Conservation (phyloP, 2,113 vertebrate genomes). For the Oryzias celebensis region DNA sequence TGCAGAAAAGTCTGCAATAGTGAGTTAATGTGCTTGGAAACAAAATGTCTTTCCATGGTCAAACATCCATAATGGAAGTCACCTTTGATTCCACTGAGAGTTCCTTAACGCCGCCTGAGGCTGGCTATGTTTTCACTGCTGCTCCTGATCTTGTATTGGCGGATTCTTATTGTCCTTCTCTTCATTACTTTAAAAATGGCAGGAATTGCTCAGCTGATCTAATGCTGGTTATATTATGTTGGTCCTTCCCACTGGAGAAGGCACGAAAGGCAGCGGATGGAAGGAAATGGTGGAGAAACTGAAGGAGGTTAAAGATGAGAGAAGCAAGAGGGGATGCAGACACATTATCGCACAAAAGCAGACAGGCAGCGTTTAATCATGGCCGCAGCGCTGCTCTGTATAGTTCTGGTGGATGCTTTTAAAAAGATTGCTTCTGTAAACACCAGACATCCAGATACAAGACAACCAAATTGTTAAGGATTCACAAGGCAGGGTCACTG, state of each 20-base stretch:
- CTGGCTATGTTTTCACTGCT: slow-evolving; percentile 39
- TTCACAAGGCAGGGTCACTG: slow-evolving; percentile 27
- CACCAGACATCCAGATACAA: slow-evolving; percentile 39
- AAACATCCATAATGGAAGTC: slow-evolving; percentile 65
- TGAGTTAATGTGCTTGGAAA: slow-evolving; percentile 11
- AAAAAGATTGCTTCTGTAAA: slow-evolving; percentile 49
- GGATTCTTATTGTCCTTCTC: slow-evolving; percentile 36
- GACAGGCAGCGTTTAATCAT: slow-evolving; percentile 48
- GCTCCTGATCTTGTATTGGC: slow-evolving; percentile 26
- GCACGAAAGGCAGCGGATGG: slow-evolving; percentile 1
- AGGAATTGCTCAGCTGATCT: slow-evolving; percentile 27
- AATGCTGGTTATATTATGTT: slow-evolving; percentile 17
- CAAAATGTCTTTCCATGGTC: slow-evolving; percentile 44
- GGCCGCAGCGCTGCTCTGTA: slow-evolving; percentile 16
- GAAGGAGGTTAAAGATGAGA: slow-evolving; percentile 22
- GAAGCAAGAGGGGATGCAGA: slow-evolving; percentile 6
- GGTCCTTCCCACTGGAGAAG: not conserved
- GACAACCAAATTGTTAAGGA: slow-evolving; percentile 20
- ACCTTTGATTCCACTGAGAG: slow-evolving; percentile 54
- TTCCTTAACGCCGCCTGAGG: slow-evolving; percentile 39
- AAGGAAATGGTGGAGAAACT: slow-evolving; percentile 3
- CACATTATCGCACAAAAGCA: slow-evolving; percentile 15
- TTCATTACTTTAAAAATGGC: slow-evolving; percentile 48
- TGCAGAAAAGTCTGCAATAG: slow-evolving; percentile 14
- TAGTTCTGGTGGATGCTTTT: slow-evolving; percentile 42